phyloP scores from a whole-genome alignment of 2,888 invertebrate species.

The Athetis lepigone region DNA sequence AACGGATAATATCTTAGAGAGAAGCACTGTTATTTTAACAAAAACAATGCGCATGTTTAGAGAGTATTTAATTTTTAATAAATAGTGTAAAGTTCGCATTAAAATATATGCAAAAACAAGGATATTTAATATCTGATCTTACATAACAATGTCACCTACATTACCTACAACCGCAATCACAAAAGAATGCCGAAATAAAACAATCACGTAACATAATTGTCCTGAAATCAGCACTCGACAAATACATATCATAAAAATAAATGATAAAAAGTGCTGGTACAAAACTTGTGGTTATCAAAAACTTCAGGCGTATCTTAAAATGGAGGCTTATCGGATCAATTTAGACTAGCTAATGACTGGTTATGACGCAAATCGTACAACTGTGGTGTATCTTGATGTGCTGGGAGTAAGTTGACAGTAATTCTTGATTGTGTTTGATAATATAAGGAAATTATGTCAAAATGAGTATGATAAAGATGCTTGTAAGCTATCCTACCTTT shows the following conservation, averaged over 20 bases:
- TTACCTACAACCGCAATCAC: slow-evolving; percentile 2
- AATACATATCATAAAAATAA: slow-evolving; percentile 34
- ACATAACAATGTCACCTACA: slow-evolving; percentile 5
- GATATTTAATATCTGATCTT: neutral
- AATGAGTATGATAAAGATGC: neutral
- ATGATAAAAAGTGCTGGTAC: slow-evolving; percentile 70
- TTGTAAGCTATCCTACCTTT: too few species aligned
- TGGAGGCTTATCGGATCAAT: slow-evolving; percentile 60
- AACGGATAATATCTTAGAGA: too few species aligned
- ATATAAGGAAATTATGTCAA: too few species aligned
- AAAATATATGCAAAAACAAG: too few species aligned
- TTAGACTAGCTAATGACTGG: slow-evolving; percentile 41
- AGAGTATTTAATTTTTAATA: too few species aligned
- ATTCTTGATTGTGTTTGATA: slow-evolving; percentile 14
- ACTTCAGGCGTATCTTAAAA: slow-evolving; percentile 65
- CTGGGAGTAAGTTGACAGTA: slow-evolving; percentile 16
- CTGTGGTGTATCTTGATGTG: slow-evolving; percentile 54
- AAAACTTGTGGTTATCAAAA: slow-evolving; percentile 65
- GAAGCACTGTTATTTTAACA: too few species aligned
- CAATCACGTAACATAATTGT: slow-evolving; percentile 28
- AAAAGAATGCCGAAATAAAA: slow-evolving; percentile 26
- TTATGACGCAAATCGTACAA: slow-evolving; percentile 65
- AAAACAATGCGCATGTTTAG: too few species aligned
- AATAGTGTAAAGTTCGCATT: too few species aligned
- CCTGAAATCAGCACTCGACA: slow-evolving; percentile 27